Evolutionary conservation across 2,113 vertebrate species (phyloP).

Genomic region (Tiliqua scincoides): DNA sequence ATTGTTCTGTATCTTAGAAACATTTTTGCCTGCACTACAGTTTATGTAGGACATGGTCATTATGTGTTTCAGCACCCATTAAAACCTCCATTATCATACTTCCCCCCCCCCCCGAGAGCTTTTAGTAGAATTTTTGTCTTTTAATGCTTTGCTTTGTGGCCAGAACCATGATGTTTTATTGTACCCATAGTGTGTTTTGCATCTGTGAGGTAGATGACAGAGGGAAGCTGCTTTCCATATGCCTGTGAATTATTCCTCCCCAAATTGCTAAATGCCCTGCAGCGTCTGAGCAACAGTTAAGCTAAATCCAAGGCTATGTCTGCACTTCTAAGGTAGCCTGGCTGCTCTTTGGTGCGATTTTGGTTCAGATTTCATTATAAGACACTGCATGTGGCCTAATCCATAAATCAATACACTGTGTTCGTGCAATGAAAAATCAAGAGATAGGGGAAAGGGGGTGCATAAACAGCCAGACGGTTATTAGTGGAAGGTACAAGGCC

Average conservation of each 20-base stretch:
- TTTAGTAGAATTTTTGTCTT: conserved; percentile 6
- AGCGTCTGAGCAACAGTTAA: not conserved
- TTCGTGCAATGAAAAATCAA: not conserved
- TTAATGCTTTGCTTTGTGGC: not conserved
- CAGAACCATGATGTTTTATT: not conserved
- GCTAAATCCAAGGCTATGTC: not conserved
- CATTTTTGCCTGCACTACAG: not conserved
- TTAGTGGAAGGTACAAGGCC: no score
- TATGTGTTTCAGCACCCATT: not conserved
- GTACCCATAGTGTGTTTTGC: not conserved
- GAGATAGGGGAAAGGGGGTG: not conserved
- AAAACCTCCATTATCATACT: not conserved
- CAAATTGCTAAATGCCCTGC: not conserved
- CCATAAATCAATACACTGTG: not conserved
- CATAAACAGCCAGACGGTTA: not conserved
- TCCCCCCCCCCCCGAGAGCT: not conserved
- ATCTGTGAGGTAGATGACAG: not conserved
- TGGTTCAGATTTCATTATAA: not conserved
- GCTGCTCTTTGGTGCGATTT: not conserved
- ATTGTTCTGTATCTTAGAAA: conserved; percentile 30
- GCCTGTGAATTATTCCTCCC: not conserved
- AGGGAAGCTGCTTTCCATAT: no score
- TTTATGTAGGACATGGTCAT: not conserved
- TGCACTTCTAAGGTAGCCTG: not conserved
- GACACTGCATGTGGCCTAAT: not conserved